Evolutionary conservation across 2,113 vertebrate species (phyloP).

Genomic region (Labrus mixtus): DNA sequence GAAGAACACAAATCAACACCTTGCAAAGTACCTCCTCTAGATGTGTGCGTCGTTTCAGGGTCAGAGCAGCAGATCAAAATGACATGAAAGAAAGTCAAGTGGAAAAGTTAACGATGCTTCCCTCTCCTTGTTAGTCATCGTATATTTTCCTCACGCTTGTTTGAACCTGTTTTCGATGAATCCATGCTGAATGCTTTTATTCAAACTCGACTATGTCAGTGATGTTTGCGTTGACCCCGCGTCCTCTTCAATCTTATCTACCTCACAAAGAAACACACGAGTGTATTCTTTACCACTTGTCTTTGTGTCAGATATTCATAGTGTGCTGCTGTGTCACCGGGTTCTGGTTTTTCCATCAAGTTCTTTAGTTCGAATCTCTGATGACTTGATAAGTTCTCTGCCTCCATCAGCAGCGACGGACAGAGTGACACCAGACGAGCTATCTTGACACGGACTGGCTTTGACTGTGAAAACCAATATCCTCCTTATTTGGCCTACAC

Average conservation of each 20-base stretch:
- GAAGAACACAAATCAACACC: no score
- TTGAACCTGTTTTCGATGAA: no score
- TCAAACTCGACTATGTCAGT: neutral
- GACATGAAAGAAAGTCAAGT: no score
- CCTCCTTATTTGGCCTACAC: constrained; percentile 32
- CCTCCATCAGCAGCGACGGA: neutral
- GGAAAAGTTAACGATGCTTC: no score
- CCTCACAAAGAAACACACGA: neutral
- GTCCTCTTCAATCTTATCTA: neutral
- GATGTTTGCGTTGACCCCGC: neutral
- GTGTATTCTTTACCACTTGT: neutral
- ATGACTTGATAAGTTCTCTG: neutral
- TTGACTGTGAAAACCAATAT: constrained; percentile 53
- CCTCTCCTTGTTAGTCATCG: no score
- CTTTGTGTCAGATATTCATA: neutral
- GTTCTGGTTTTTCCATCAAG: constrained; percentile 6
- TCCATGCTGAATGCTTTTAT: no score
- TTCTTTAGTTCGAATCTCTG: constrained; percentile 15
- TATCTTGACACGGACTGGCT: constrained; percentile 23
- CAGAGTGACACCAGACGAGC: constrained; percentile 20
- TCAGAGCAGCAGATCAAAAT: no score
- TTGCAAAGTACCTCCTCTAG: no score
- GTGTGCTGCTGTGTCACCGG: neutral
- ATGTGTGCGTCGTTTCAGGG: no score
- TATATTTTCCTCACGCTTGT: no score